Percentiles rank a stretch among this genome's conserved stretches.
phyloP scores from a whole-genome alignment of 2,888 invertebrate species.

The Dynastes maya region DNA sequence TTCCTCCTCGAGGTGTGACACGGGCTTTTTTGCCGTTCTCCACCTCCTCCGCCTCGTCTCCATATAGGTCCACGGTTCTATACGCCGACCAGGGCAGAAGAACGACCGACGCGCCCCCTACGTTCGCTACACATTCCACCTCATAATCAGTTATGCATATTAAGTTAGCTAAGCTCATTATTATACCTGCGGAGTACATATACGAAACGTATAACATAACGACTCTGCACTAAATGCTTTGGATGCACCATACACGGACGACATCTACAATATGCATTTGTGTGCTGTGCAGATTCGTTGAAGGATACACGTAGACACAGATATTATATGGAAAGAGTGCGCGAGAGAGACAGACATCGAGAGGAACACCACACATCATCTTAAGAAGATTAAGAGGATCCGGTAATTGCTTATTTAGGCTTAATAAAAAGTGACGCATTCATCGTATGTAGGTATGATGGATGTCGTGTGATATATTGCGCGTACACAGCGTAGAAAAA shows the following conservation, averaged over 20 bases:
- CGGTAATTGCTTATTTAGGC: conserved; percentile 59
- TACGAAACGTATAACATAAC: conserved; percentile 14
- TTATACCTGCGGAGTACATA: conserved; percentile 67
- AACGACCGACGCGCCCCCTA: conserved; percentile 48
- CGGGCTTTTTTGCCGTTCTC: conserved; percentile 53
- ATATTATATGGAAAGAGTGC: conserved; percentile 11
- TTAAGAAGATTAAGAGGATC: conserved; percentile 61
- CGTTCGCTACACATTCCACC: conserved; percentile 63
- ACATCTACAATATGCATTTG: conserved; percentile 53
- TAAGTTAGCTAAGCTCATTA: conserved; percentile 71
- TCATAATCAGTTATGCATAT: conserved; percentile 70
- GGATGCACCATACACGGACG: conserved; percentile 46
- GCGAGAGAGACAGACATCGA: neutral
- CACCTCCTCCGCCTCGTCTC: conserved; percentile 56
- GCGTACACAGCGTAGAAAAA: neutral
- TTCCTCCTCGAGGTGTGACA: conserved; percentile 62
- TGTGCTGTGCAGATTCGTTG: conserved; percentile 57
- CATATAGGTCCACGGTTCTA: conserved; percentile 51
- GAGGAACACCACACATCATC: conserved; percentile 41
- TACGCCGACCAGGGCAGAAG: conserved; percentile 45
- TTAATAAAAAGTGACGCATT: conserved; percentile 52
- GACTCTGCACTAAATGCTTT: conserved; percentile 18
- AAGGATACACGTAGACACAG: conserved; percentile 45
- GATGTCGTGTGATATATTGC: conserved; percentile 11
- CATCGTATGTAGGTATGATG: conserved; percentile 39